Percentiles rank a stretch among this genome's conserved stretches.
Conservation (phyloP, 2,113 vertebrate genomes). For the Eira barbara region DNA sequence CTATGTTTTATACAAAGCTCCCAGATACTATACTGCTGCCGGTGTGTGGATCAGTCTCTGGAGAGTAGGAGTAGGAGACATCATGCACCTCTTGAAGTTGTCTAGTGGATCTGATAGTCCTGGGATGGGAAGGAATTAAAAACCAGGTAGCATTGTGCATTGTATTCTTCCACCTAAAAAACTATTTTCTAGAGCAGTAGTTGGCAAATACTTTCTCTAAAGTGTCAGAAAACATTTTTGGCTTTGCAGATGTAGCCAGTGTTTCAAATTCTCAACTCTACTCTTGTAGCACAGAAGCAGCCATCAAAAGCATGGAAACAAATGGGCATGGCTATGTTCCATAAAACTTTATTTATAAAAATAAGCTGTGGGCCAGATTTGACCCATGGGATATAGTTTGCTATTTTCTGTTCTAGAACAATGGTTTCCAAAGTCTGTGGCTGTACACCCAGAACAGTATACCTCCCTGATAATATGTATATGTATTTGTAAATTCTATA, state of each 20-base stretch:
- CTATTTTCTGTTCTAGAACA: not conserved
- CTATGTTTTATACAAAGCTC: not conserved
- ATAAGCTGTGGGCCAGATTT: not conserved
- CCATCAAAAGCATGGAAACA: not conserved
- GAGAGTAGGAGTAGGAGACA: not conserved
- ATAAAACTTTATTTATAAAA: constrained; percentile 30
- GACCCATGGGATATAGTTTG: not conserved
- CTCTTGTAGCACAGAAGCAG: not conserved
- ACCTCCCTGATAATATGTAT: not conserved
- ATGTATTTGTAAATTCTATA: not conserved
- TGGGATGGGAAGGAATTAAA: not conserved
- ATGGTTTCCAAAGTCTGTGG: not conserved
- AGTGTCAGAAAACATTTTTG: not conserved
- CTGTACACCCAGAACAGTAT: not conserved
- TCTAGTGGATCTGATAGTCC: not conserved
- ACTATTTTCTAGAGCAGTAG: not conserved
- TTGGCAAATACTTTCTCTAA: not conserved
- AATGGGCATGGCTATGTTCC: not conserved
- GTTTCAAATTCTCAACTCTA: not conserved
- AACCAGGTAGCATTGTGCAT: too few relatives aligned
- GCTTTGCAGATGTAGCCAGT: not conserved
- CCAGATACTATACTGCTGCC: not conserved
- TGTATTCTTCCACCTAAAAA: not conserved
- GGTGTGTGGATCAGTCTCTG: accelerated
- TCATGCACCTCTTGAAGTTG: not conserved